Evolutionary conservation across 2,888 invertebrate genomes (phyloP).

Genomic region (Apotomis turbidana): DNA sequence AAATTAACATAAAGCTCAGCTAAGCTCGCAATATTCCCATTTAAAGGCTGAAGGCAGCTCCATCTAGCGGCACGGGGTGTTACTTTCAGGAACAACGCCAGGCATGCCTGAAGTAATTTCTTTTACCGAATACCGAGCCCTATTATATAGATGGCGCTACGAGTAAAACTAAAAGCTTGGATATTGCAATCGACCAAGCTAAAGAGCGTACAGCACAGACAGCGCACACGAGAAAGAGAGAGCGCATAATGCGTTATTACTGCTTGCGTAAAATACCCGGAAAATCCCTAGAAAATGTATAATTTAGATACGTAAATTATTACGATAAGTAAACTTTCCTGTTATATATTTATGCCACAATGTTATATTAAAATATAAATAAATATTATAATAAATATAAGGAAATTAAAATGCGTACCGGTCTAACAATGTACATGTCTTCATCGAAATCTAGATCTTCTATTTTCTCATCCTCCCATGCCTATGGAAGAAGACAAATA

Average conservation of each 20-base stretch:
- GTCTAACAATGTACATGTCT: constrained; percentile 66
- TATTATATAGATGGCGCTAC: neutral
- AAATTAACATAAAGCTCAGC: neutral
- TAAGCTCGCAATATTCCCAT: neutral
- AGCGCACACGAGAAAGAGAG: too few species aligned
- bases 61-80: neutral
- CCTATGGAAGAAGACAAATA: constrained; percentile 57
- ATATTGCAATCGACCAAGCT: too few species aligned
- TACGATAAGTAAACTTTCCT: too few species aligned
- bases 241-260: too few species aligned
- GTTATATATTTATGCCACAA: too few species aligned
- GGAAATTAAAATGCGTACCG: constrained; percentile 62
- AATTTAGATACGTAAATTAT: too few species aligned
- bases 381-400: neutral
- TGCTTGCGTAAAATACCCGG: too few species aligned
- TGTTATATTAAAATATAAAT: too few species aligned
- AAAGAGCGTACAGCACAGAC: neutral
- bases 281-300: too few species aligned
- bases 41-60: neutral
- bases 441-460: constrained; percentile 72
- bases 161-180: neutral
- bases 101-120: neutral
- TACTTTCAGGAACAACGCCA: neutral
- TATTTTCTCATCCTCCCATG: constrained; percentile 76
- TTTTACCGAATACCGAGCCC: neutral